These are phyloP conservation scores for Hydrolagus affinis DNA, from an alignment of 2,113 vertebrate species.

Conservation along the genomic window DNA sequence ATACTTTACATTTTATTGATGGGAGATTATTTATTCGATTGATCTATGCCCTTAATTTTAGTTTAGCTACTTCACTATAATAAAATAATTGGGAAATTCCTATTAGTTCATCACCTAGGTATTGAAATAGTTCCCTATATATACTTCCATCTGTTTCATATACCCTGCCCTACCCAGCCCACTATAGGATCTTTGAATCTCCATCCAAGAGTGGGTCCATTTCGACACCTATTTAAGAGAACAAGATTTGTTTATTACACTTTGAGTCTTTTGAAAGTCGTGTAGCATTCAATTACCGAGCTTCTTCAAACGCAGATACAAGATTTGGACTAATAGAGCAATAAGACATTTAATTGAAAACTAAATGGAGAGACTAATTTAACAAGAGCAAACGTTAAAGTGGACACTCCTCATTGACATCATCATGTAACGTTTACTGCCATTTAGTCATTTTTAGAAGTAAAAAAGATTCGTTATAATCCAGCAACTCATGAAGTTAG, in stretches of 20 bases:
- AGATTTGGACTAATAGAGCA: neutral
- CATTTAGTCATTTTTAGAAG: neutral
- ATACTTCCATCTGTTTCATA: no score
- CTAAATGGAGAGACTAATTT: neutral
- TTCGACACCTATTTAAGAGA: no score
- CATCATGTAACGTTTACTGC: neutral
- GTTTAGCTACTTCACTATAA: neutral
- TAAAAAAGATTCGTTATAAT: neutral
- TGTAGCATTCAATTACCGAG: neutral
- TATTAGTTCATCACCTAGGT: no score
- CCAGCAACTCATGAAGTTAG: no score
- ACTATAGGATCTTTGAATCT: no score
- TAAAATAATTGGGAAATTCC: no score
- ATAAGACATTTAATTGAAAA: neutral
- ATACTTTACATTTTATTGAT: slow-evolving; percentile 20
- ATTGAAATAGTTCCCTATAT: no score
- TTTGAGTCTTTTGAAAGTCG: no score
- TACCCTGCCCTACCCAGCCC: no score
- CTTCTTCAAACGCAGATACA: neutral
- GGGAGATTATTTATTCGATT: neutral
- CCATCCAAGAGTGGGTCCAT: no score
- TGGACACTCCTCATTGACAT: no score
- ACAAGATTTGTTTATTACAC: no score
- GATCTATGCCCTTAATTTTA: slow-evolving; percentile 11
- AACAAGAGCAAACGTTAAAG: neutral